Conservation (phyloP, 2,797 vertebrate genomes). For the Hydrophis major region DNA sequence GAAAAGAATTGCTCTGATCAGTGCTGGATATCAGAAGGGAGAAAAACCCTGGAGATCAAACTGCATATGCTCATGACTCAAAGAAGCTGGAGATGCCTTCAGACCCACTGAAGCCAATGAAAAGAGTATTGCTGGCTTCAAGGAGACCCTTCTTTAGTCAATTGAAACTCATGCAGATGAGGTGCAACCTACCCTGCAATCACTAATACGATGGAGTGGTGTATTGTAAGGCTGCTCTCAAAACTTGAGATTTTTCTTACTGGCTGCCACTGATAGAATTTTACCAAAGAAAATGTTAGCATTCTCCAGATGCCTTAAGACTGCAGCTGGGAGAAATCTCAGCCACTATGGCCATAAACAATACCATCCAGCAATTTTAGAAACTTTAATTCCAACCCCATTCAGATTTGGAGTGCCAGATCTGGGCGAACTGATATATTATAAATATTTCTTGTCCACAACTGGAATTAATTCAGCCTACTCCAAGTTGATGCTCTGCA, state of each 20-base stretch:
- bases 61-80: background rate
- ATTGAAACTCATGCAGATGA: slow-evolving; percentile 26
- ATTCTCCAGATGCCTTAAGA: background rate
- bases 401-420: background rate
- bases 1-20: background rate
- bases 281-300: background rate
- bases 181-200: slow-evolving; percentile 22
- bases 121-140: slow-evolving; percentile 14
- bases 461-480: background rate
- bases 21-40: background rate
- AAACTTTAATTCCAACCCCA: background rate
- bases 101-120: slow-evolving; percentile 1
- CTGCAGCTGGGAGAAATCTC: background rate
- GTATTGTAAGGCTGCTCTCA: background rate
- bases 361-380: background rate
- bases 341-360: background rate
- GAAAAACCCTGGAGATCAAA: slow-evolving; percentile 24
- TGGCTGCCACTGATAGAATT: background rate
- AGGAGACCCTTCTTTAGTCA: slow-evolving; percentile 24
- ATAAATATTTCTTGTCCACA: background rate
- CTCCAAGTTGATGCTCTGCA: background rate
- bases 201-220: background rate
- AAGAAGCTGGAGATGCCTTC: background rate
- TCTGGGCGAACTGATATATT: background rate
- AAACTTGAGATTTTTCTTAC: background rate